Percentiles rank a stretch among this genome's conserved stretches.
Conservation (phyloP, 2,113 vertebrate genomes). For the Candoia aspera region DNA sequence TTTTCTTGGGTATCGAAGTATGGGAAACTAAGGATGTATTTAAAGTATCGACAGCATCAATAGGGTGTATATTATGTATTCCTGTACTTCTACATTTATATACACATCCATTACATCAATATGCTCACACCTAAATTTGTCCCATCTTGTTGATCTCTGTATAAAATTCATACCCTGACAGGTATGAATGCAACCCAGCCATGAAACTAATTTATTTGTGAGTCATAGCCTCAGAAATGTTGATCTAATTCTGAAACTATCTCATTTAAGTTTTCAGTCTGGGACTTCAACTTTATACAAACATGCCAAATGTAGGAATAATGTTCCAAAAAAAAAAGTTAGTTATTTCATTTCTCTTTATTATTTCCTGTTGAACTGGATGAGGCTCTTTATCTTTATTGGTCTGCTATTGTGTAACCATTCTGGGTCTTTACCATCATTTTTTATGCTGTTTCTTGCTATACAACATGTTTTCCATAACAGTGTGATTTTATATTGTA, state of each 20-base stretch:
- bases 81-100: constrained; percentile 43
- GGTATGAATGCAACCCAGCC: constrained; percentile 66
- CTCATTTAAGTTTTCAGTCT: constrained; percentile 58
- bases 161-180: constrained; percentile 74
- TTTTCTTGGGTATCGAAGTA: constrained; percentile 50
- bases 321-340: constrained; percentile 16
- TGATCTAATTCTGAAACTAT: constrained; percentile 67
- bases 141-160: constrained; percentile 73
- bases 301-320: constrained; percentile 49
- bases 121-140: constrained; percentile 73
- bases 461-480: background rate
- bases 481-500: background rate
- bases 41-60: constrained; percentile 46
- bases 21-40: constrained; percentile 17
- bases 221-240: constrained; percentile 69
- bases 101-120: constrained; percentile 71
- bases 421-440: background rate
- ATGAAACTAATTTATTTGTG: constrained; percentile 71
- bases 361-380: background rate
- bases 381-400: background rate
- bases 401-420: background rate
- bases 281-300: constrained; percentile 61
- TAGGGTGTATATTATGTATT: constrained; percentile 42
- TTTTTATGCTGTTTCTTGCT: background rate
- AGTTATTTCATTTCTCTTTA: background rate